phyloP scores from a whole-genome alignment of 1,140 invertebrate species.

The Caenorhabditis brenneri region DNA sequence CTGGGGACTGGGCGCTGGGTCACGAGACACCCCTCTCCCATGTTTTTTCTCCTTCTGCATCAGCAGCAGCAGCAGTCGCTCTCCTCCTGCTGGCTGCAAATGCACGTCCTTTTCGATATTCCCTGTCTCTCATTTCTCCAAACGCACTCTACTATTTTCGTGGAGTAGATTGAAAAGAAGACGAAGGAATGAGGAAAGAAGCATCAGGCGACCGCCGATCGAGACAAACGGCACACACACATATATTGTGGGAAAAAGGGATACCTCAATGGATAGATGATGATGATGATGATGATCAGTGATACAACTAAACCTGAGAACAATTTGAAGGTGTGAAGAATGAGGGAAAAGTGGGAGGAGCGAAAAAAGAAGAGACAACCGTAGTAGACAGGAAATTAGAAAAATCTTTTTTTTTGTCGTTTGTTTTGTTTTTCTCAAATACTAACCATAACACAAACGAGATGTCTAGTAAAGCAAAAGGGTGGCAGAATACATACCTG shows the following conservation, averaged over 20 bases:
- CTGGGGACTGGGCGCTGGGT: not conserved
- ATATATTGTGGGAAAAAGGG: not conserved
- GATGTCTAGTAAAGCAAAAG: not conserved
- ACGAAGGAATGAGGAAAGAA: not conserved
- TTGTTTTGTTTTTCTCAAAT: not conserved
- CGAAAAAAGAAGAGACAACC: not conserved
- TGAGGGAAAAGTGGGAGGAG: not conserved
- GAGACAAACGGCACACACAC: constrained; percentile 25
- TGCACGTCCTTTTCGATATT: constrained; percentile 20
- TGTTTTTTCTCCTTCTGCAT: constrained; percentile 10
- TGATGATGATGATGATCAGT: not conserved
- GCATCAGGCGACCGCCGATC: constrained; percentile 39
- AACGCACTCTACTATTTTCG: constrained; percentile 23
- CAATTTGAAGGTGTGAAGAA: not conserved
- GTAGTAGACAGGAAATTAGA: not conserved
- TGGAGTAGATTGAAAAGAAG: not conserved
- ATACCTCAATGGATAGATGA: not conserved
- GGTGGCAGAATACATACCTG: too few relatives aligned
- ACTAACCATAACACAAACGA: not conserved
- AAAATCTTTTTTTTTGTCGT: not conserved
- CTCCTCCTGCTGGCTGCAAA: constrained; percentile 8
- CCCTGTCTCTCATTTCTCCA: not conserved
- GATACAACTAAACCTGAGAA: not conserved
- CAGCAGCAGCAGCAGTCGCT: not conserved
- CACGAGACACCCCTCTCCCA: constrained; percentile 13